These are phyloP conservation scores for Psittacula derbiana DNA, from an alignment of 2,797 vertebrate species.

Conservation along the genomic window DNA sequence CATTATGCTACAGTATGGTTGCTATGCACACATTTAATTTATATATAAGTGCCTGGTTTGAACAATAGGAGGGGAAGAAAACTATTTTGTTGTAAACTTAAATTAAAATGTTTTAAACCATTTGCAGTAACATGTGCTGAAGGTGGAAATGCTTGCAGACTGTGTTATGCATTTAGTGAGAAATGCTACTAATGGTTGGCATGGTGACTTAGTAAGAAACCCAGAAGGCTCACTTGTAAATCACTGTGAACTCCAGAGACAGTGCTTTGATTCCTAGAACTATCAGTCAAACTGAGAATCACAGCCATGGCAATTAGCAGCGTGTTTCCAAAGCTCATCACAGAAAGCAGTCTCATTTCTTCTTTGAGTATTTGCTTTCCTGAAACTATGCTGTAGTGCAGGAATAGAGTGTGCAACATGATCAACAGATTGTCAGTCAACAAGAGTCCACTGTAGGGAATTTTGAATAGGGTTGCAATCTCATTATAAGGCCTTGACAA, in stretches of 20 bases:
- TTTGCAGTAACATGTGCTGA: neutral
- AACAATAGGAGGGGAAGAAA: neutral
- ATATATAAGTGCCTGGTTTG: neutral
- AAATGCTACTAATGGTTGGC: neutral
- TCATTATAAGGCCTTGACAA: neutral
- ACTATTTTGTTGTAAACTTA: neutral
- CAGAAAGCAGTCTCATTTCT: neutral
- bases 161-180: neutral
- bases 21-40: neutral
- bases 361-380: neutral
- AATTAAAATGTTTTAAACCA: neutral
- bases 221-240: slow-evolving; percentile 17
- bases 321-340: neutral
- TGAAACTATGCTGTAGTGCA: neutral
- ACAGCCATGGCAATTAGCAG: neutral
- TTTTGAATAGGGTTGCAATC: neutral
- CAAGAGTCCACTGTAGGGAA: neutral
- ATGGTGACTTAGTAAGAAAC: neutral
- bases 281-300: neutral
- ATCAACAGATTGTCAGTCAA: neutral
- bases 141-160: neutral
- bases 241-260: neutral
- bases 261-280: neutral
- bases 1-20: neutral
- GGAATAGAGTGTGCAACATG: neutral